Evolutionary conservation across 2,888 invertebrate genomes (phyloP).

Genomic region (Drosophila infuscata): DNA sequence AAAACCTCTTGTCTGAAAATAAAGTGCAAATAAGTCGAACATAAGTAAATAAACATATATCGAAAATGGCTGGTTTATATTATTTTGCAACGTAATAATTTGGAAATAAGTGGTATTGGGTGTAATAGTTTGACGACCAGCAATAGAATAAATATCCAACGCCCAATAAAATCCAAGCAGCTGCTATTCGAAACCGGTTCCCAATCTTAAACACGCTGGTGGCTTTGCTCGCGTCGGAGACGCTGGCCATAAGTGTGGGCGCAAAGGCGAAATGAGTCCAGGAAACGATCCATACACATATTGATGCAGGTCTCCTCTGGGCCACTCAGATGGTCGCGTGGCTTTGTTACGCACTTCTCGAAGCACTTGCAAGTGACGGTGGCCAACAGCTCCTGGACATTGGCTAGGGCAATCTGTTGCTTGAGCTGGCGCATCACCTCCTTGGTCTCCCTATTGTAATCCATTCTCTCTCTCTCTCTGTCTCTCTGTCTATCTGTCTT

Average conservation of each 20-base stretch:
- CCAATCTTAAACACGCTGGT: constrained; percentile 8
- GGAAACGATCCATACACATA: constrained; percentile 99
- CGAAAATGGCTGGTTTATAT: background rate
- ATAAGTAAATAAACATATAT: background rate
- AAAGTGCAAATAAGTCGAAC: background rate
- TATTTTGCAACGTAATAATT: background rate
- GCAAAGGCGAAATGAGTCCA: constrained; percentile 98
- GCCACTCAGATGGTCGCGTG: constrained; percentile 30
- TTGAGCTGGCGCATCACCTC: constrained; percentile 94
- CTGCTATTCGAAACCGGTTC: background rate
- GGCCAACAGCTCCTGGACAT: constrained; percentile 94
- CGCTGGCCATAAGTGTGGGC: constrained; percentile 94
- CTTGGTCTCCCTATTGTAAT: constrained; percentile 10
- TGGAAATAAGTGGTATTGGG: background rate
- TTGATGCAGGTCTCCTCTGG: constrained; percentile 89
- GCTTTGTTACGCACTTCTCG: constrained; percentile 45
- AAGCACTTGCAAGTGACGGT: constrained; percentile 54
- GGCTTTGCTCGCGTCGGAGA: constrained; percentile 90
- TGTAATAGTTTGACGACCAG: background rate
- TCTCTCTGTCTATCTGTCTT: background rate
- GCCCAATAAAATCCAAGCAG: background rate
- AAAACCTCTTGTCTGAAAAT: too few relatives aligned
- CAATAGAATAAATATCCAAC: background rate
- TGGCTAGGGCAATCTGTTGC: constrained; percentile 96
- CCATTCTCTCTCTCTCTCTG: background rate